Evolutionary conservation across 1,140 invertebrate genomes (phyloP).

Genomic region (Gonioctena quinquepunctata): DNA sequence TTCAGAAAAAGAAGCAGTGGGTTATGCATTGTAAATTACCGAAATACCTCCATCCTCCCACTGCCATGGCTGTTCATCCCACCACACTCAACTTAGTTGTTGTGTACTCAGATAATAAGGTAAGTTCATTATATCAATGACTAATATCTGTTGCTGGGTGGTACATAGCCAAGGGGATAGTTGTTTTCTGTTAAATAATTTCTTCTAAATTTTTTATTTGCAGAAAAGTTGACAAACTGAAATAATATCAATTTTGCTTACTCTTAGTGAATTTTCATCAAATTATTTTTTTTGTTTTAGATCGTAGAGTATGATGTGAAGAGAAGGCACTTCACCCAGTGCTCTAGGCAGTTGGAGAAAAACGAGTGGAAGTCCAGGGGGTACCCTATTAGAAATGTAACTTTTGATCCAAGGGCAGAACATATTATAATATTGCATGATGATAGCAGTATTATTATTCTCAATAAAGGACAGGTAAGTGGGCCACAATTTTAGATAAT

Average conservation of each 20-base stretch:
- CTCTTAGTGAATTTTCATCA: too few relatives aligned
- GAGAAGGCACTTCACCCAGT: constrained; percentile 61
- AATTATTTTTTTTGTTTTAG: constrained; percentile 53
- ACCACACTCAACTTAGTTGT: constrained; percentile 62
- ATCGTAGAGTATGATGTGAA: constrained; percentile 71
- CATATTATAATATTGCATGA: constrained; percentile 69
- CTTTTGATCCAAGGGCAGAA: constrained; percentile 61
- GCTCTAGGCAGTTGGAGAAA: constrained; percentile 59
- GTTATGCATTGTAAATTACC: constrained; percentile 64
- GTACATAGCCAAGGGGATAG: too few relatives aligned
- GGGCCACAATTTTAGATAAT: not conserved
- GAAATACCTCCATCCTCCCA: constrained; percentile 66
- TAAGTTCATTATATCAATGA: constrained; percentile 53
- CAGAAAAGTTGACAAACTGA: not conserved
- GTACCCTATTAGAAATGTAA: constrained; percentile 61
- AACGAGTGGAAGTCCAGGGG: constrained; percentile 57
- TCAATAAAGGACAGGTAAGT: constrained; percentile 63
- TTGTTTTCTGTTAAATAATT: too few relatives aligned
- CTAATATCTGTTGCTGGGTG: too few relatives aligned
- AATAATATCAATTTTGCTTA: not conserved
- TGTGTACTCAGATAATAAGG: constrained; percentile 74
- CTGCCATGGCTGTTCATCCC: constrained; percentile 67
- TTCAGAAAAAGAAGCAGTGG: constrained; percentile 53
- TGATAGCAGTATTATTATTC: constrained; percentile 64
- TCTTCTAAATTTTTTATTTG: too few relatives aligned